These are phyloP conservation scores for Eupeodes corollae DNA, from an alignment of 1,140 invertebrate genomes.

Conservation along the genomic window DNA sequence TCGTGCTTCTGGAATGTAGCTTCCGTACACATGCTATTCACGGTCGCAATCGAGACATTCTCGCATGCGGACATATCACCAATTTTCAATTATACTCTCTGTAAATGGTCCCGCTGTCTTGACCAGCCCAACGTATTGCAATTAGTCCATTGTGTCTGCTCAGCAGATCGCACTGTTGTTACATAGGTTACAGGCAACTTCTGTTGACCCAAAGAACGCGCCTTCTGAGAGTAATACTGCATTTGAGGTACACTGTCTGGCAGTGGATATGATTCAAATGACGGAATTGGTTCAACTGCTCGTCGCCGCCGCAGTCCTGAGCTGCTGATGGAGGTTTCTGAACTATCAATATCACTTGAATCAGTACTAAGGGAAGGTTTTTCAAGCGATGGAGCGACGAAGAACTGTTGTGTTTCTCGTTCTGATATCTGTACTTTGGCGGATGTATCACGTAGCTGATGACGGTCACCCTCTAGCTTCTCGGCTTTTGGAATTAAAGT, in stretches of 20 bases:
- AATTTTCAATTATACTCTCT: constrained; percentile 60
- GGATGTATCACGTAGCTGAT: not conserved
- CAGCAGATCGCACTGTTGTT: not conserved
- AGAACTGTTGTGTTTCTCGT: constrained; percentile 32
- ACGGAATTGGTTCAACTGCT: constrained; percentile 24
- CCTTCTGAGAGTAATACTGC: constrained; percentile 17
- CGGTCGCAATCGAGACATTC: constrained; percentile 69
- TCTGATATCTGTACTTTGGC: constrained; percentile 12
- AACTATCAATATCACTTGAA: constrained; percentile 7
- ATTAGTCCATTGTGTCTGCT: constrained; percentile 36
- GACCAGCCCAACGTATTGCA: constrained; percentile 78
- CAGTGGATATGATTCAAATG: constrained; percentile 20
- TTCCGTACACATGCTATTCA: constrained; percentile 72
- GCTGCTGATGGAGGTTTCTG: constrained; percentile 16
- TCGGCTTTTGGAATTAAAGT: constrained; percentile 28
- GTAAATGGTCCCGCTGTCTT: constrained; percentile 63
- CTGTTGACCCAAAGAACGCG: constrained; percentile 1
- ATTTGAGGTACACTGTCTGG: constrained; percentile 27
- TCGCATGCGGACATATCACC: constrained; percentile 68
- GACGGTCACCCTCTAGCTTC: constrained; percentile 14
- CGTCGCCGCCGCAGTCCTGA: constrained; percentile 29
- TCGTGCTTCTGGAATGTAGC: constrained; percentile 64
- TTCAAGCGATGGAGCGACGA: constrained; percentile 20
- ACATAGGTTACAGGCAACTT: constrained; percentile 2
- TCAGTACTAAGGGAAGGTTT: constrained; percentile 1